These are phyloP conservation scores for Tiphia femorata DNA, from an alignment of 2,888 invertebrate species.

Conservation along the genomic window DNA sequence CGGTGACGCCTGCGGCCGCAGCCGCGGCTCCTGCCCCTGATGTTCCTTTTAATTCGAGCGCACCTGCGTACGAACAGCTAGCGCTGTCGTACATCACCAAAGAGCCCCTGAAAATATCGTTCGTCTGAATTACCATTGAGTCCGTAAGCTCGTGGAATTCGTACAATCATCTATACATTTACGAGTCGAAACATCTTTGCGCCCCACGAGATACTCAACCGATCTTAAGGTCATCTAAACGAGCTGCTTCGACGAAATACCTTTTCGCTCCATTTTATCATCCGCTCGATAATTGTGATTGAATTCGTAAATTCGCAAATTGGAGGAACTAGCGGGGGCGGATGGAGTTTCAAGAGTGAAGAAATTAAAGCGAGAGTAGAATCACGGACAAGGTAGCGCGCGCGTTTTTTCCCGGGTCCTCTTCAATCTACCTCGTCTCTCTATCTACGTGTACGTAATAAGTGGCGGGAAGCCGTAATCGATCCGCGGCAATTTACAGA, in stretches of 20 bases:
- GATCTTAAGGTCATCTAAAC: no score
- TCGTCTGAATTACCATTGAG: not conserved
- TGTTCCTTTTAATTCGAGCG: conserved; percentile 82
- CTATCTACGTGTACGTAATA: conserved; percentile 23
- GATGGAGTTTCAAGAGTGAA: no score
- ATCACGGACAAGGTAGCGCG: not conserved
- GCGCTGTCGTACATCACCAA: conserved; percentile 87
- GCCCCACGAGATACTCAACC: no score
- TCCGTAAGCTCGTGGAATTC: not conserved
- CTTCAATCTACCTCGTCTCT: not conserved
- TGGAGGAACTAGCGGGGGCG: no score
- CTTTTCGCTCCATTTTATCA: no score
- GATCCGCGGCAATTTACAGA: conserved; percentile 34
- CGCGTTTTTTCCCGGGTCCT: not conserved
- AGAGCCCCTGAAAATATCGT: conserved; percentile 59
- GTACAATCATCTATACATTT: no score
- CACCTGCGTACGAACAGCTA: conserved; percentile 91
- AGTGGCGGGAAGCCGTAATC: conserved; percentile 27
- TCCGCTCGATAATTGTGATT: no score
- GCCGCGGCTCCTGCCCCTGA: conserved; percentile 68
- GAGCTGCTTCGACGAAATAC: no score
- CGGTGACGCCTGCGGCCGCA: conserved; percentile 61
- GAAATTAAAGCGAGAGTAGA: no score
- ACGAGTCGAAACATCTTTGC: no score
- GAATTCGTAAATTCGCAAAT: no score